phyloP scores from a whole-genome alignment of 1,140 invertebrate species.

The Bilobella aurantiaca region DNA sequence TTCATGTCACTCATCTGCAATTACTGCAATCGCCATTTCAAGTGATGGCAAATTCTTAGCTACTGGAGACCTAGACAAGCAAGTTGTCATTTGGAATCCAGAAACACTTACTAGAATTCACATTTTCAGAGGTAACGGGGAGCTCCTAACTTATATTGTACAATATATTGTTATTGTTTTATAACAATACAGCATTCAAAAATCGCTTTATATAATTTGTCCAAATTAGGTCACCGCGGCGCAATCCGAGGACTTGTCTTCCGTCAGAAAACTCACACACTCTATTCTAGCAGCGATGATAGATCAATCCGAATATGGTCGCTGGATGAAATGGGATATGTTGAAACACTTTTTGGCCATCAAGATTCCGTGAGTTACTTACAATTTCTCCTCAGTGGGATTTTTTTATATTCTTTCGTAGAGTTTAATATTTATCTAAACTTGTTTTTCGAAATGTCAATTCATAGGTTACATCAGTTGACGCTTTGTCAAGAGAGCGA shows the following conservation, averaged over 20 bases:
- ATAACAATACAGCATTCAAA: background rate
- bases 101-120: constrained; percentile 63
- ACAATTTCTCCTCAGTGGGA: no score
- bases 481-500: constrained; percentile 69
- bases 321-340: constrained; percentile 86
- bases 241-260: constrained; percentile 69
- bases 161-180: background rate
- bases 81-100: constrained; percentile 77
- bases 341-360: constrained; percentile 73
- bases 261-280: constrained; percentile 70
- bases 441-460: background rate
- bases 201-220: background rate
- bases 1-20: constrained; percentile 46
- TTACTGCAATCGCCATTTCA: constrained; percentile 66
- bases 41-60: constrained; percentile 74
- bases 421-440: background rate
- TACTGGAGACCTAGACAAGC: constrained; percentile 60
- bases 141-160: background rate
- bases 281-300: constrained; percentile 75
- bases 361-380: constrained; percentile 21
- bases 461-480: constrained; percentile 66
- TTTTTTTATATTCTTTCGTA: background rate
- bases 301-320: constrained; percentile 76
- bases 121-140: constrained; percentile 53
- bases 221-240: constrained; percentile 56